Base-by-base conservation (phyloP, 2,113 vertebrate genomes). In the Melanotaenia duboulayi region DNA sequence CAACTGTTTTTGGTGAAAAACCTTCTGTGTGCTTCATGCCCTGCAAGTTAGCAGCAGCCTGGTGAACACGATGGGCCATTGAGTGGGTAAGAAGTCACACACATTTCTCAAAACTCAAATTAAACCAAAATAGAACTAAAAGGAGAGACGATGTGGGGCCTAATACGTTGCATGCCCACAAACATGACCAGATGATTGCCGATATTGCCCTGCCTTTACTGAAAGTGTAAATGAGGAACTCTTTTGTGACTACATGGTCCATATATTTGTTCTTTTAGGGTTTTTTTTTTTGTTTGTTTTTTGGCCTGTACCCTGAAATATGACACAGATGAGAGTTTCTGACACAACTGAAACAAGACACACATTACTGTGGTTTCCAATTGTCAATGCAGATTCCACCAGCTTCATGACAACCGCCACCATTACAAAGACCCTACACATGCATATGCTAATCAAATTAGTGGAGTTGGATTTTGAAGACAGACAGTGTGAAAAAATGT, bases 41-140 rank as follows among this genome's bases (percentile, higher is more conserved):
- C 39, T 11, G 17, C 13, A 66, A 23, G 46, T 75, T 46, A 61
- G 49, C 48, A 61, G 19, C 28, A 1, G n/a, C n/a, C 46, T 50
- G 19, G 19, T 7, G 52, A 52, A 46, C 63, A 61, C 22, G 50
- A 48, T 61, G 25, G 64, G 42, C 58, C 42, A 57, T 51, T 64
- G n/a, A 70, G 59, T 2, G 0, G 44, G 40, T 48, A 54, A 60
- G 25, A 54, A 61, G 39, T 54, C 3, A 4, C 32, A n/a, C 48
- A 23, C n/a, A 19, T 56, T 52, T 42, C 46, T 71, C n/a, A 35
- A 72, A 46, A 42, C 39, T 63, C n/a, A 55, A 32, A 17, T 65
- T 39, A 56, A 35, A 58, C 42, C 54, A 58, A 24, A 61, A 61
- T 62, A 48, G 28, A 61, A 17, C 16, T 12, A 37, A 61, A 17